Evolutionary conservation across 2,888 invertebrate species (phyloP).

Genomic region (Andrena minutula): DNA sequence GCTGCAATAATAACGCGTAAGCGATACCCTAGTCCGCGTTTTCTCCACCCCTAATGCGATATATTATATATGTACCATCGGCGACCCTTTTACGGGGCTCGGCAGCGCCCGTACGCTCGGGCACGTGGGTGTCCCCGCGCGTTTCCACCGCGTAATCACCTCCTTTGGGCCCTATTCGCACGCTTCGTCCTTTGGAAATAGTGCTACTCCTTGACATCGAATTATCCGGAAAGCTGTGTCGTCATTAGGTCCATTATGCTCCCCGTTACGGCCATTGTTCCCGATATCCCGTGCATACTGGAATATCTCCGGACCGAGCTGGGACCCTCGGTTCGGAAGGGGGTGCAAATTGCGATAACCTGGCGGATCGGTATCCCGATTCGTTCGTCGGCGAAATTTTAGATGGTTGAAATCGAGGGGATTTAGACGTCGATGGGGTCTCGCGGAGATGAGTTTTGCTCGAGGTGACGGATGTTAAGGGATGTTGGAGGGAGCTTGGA

Average conservation of each 20-base stretch:
- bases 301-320: conserved; percentile 6
- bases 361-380: background rate
- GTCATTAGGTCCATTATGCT: conserved; percentile 61
- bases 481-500: background rate
- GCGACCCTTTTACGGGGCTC: conserved; percentile 55
- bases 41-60: conserved; percentile 77
- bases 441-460: background rate
- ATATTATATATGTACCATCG: conserved; percentile 72
- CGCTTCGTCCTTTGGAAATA: conserved; percentile 74
- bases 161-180: conserved; percentile 83
- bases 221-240: conserved; percentile 66
- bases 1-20: conserved; percentile 85
- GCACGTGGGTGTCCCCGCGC: conserved; percentile 42
- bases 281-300: conserved; percentile 20
- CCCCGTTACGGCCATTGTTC: conserved; percentile 53
- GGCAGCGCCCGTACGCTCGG: conserved; percentile 43
- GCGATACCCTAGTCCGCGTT: conserved; percentile 79
- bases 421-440: background rate
- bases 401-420: background rate
- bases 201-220: conserved; percentile 67
- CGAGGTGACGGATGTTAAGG: background rate
- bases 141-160: conserved; percentile 77
- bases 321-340: background rate
- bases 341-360: conserved; percentile 25
- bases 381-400: background rate